These are phyloP conservation scores for Drosophila arawakana DNA, from an alignment of 1,140 invertebrate genomes.

Conservation along the genomic window DNA sequence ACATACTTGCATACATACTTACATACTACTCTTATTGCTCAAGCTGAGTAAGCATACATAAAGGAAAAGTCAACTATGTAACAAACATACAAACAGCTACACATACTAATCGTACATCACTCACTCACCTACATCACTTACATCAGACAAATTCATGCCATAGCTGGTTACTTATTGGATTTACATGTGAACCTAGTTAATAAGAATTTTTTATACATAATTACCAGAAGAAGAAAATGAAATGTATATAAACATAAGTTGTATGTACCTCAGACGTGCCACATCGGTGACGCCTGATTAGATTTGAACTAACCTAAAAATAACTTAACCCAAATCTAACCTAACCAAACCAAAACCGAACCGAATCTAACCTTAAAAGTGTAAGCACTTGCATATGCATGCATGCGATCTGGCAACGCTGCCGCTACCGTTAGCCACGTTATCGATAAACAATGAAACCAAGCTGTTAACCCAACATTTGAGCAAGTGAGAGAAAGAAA, in stretches of 20 bases:
- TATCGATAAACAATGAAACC: not conserved
- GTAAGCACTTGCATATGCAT: constrained; percentile 33
- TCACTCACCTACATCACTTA: no score
- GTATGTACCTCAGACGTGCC: constrained; percentile 37
- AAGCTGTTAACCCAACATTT: not conserved
- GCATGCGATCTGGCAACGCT: constrained; percentile 13
- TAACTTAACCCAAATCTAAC: no score
- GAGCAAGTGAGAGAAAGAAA: not conserved
- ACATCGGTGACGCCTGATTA: constrained; percentile 34
- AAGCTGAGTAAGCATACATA: constrained; percentile 3
- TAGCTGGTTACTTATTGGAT: constrained; percentile 24
- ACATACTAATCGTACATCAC: no score
- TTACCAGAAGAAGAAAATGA: constrained; percentile 12
- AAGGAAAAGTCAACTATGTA: no score
- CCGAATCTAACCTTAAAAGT: not conserved
- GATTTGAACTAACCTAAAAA: constrained; percentile 4
- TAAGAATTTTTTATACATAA: constrained; percentile 49
- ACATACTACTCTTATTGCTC: constrained; percentile 2
- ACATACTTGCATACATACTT: constrained; percentile 7
- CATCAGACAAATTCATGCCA: not conserved
- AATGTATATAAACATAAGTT: constrained; percentile 36
- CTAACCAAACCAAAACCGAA: not conserved
- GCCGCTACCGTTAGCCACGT: not conserved
- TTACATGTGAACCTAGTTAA: constrained; percentile 40
- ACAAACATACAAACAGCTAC: no score